Base-by-base conservation (phyloP, 2,113 vertebrate genomes). In the Lepisosteus osseus region DNA sequence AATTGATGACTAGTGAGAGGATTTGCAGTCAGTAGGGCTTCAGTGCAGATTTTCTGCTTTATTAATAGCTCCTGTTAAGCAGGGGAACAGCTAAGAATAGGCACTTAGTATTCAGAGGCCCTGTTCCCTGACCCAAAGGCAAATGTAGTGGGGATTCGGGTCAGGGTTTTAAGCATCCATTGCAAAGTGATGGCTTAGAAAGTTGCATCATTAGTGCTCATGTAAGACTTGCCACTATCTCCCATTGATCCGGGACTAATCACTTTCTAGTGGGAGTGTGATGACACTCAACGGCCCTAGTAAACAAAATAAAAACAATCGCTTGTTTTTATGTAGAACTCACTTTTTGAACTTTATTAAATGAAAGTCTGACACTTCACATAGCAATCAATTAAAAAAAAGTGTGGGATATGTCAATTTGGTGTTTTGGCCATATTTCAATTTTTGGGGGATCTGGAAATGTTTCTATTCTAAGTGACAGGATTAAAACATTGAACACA, bases 51-150 rank as follows among this genome's bases (percentile, higher is more conserved):
- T 13, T 44, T 17, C 12, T 65, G 72, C 51, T 40, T 56, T 51
- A 75, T 73, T 61, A 68, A 71, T 63, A 57, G 68, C 66, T 42
- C 47, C 62, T 29, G 44, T 42, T 69, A 73, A 68, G 67, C 72
- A 12, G 68, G 55, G 62, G 67, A 42, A 56, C 66, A 17, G 56
- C 76, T 80, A 75, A 75, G 70, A 62, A 80, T 72, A 77, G 61
- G 11, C 14, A n/a, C n/a, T 64, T 61, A 64, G 59, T 61, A 47
- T 69, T 54, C 56, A 70, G 45, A 65, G 43, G 15, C 45, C 70
- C 54, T 59, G 42, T 11, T 13, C 15, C 14, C 13, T 73, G 77
- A 68, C 57, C 64, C 59, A 61, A 62, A 61, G 63, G 55, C 43
- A 72, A 29, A 69, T n/a, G 65, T 61, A 42, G 61, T 12, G 29